Percentiles rank a stretch among this genome's conserved stretches.
Evolutionary conservation across 2,797 vertebrate genomes (phyloP).

Genomic region (Fringilla coelebs): DNA sequence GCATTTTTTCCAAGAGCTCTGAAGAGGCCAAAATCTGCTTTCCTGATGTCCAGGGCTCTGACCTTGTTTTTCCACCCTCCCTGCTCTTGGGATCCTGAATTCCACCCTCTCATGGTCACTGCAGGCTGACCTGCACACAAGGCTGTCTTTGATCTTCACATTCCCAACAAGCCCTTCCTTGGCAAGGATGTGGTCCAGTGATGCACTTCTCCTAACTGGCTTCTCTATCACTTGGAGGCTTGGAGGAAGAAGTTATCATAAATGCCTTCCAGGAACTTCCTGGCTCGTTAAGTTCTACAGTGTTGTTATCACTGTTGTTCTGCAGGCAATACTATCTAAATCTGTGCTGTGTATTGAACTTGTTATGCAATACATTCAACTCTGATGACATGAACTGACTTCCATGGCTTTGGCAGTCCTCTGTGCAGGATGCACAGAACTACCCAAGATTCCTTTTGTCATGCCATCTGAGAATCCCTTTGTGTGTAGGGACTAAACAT

Average conservation of each 20-base stretch:
- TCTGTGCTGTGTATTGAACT: neutral
- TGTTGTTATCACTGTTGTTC: neutral
- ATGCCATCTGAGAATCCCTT: neutral
- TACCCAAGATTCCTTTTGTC: neutral
- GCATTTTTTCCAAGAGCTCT: neutral
- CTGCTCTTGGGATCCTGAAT: neutral
- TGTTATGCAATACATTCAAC: neutral
- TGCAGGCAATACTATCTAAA: neutral
- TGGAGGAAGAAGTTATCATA: neutral
- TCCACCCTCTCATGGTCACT: neutral
- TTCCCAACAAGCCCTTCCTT: neutral
- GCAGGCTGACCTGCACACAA: neutral
- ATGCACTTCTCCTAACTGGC: neutral
- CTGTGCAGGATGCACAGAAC: neutral
- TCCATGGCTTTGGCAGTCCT: neutral
- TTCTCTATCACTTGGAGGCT: neutral
- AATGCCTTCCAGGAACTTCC: neutral
- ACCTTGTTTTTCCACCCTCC: neutral
- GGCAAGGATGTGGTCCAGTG: neutral
- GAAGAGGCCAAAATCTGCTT: neutral
- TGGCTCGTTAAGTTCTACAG: neutral
- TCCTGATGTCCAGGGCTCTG: neutral
- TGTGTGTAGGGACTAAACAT: neutral
- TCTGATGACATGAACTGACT: neutral
- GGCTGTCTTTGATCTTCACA: neutral